phyloP scores from a whole-genome alignment of 2,888 invertebrate genomes.

The Dusona sp. region DNA sequence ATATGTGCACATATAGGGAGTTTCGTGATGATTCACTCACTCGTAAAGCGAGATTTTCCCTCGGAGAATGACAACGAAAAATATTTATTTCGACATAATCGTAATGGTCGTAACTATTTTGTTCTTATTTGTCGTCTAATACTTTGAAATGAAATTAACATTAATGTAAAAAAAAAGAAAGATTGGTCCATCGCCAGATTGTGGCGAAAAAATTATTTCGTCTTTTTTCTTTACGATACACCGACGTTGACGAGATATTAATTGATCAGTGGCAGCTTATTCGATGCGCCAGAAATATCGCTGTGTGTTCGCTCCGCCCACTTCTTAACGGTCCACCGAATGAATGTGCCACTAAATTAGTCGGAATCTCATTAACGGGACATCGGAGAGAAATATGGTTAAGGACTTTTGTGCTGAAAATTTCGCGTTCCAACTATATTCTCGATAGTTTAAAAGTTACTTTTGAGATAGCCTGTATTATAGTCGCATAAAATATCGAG shows the following conservation, averaged over 20 bases:
- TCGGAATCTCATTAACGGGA: too few relatives aligned
- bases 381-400: background rate
- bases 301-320: too few relatives aligned
- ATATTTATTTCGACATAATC: background rate
- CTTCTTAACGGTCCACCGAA: too few relatives aligned
- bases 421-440: too few relatives aligned
- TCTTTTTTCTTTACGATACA: background rate
- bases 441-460: background rate
- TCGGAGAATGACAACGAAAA: background rate
- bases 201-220: background rate
- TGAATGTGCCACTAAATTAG: too few relatives aligned
- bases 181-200: background rate
- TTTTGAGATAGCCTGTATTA: background rate
- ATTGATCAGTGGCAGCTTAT: too few relatives aligned
- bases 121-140: background rate
- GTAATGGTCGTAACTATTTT: background rate
- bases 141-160: background rate
- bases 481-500: slow-evolving; percentile 31
- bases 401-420: background rate
- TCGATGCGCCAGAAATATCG: too few relatives aligned
- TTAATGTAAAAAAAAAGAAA: background rate
- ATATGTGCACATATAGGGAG: background rate
- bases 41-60: background rate
- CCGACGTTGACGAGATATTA: too few relatives aligned
- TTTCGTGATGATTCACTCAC: slow-evolving; percentile 14